Evolutionary conservation across 2,113 vertebrate genomes (phyloP), one percentile per base, ranked within the genome.

Genomic region (Pseudopodoces humilis): DNA sequence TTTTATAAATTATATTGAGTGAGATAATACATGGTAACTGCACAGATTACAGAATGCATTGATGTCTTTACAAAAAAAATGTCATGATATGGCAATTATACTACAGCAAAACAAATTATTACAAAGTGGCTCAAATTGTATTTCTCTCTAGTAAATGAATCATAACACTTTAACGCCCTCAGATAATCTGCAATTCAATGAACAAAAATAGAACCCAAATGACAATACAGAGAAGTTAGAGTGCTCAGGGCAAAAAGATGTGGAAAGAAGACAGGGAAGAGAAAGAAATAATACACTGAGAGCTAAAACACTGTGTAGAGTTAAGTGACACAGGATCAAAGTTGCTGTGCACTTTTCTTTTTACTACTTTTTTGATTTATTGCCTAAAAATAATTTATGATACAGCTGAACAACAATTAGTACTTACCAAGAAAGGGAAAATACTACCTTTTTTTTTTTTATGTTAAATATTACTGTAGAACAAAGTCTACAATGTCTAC

Each of bases 1-100:
- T 95, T 94, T 95, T 91, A 88, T 91, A 96, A 97, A 97, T 97
- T 96, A 96, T 72, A 95, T 92, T 69, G 39, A 95, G 64, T 81
- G 46, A n/a, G 76, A 91, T 93, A 96, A 90, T 94, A 94, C 75
- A 68, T 64, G 44, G 89, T 91, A 95, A 97, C 88, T 94, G 30
- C 56, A 90, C 41, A 90, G 67, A 88, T 96, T 96, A 94, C 47
- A 85, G 65, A 94, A 95, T 65, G 35, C 16, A 37, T 35, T 97
- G 92, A 91, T 84, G 74, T 81, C 52, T 95, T 92, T 93, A 93
- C 64, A 67, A 97, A 97, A 96, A 93, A 95, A 92, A 53, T 41
- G 28, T 41, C 75, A 47, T 92, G 96, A 70, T n/a, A 62, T 62
- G 50, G 74, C 60, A 95, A 83, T 96, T 97, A 89, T n/a, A 52